These are phyloP conservation scores for Norana najaformis DNA, from an alignment of 2,888 invertebrate genomes.

Conservation along the genomic window DNA sequence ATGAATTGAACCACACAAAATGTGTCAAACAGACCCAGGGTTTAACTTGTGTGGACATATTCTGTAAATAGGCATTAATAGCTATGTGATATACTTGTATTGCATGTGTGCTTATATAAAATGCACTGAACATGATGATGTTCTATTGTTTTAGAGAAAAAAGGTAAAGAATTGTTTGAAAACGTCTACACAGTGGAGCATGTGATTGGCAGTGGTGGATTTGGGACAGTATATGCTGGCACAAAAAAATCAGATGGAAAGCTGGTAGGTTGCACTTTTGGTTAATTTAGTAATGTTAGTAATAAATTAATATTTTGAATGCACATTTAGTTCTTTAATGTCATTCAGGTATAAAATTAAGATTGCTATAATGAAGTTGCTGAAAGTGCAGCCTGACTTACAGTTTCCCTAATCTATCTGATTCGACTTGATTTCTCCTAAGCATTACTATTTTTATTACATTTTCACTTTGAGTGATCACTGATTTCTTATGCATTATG, in stretches of 20 bases:
- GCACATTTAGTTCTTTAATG: neutral
- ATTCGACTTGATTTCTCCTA: neutral
- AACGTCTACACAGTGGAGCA: constrained; percentile 53
- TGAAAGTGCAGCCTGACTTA: neutral
- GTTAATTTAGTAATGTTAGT: neutral
- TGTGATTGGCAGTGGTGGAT: constrained; percentile 67
- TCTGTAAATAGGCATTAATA: neutral
- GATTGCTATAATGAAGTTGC: neutral
- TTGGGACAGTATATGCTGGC: constrained; percentile 67
- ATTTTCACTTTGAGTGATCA: neutral
- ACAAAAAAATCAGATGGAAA: constrained; percentile 63
- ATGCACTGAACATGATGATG: too few species aligned
- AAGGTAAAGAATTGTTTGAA: constrained; percentile 43
- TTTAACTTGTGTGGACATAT: neutral
- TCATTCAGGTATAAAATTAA: neutral
- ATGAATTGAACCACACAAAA: too few species aligned
- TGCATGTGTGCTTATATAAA: too few species aligned
- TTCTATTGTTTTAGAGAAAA: neutral
- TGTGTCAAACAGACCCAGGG: too few species aligned
- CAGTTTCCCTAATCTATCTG: neutral
- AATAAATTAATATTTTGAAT: neutral
- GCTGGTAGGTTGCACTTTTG: constrained; percentile 54
- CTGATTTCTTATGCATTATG: neutral
- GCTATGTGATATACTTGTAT: too few species aligned
- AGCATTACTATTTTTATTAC: neutral